A percentile compares a stretch with the other conserved stretches of the same genome.
phyloP scores from a whole-genome alignment of 1,140 invertebrate species.

The Magallana angulata region DNA sequence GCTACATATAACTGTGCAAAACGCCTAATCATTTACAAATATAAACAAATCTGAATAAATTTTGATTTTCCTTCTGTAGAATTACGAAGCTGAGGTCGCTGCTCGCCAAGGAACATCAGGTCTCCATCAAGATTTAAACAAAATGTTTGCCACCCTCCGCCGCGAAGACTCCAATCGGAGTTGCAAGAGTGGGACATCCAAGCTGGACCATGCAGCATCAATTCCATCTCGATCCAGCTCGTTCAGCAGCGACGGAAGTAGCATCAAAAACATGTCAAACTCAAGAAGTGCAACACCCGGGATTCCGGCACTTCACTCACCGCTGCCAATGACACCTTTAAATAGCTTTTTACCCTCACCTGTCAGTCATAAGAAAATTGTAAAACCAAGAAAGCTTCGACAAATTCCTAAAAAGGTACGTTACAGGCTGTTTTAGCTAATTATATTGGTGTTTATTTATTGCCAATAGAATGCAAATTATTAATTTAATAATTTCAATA shows the following conservation, averaged over 20 bases:
- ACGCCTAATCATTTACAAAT: too few relatives aligned
- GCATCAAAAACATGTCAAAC: neutral
- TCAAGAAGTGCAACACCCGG: neutral
- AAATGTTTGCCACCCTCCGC: conserved; percentile 57
- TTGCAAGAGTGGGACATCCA: neutral
- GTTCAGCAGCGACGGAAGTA: too few relatives aligned
- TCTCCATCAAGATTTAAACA: conserved; percentile 60
- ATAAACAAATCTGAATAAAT: neutral
- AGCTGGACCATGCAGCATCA: neutral
- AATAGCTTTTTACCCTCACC: neutral
- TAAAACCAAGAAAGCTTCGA: neutral
- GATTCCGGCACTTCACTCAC: neutral
- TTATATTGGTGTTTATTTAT: neutral
- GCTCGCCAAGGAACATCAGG: conserved; percentile 42
- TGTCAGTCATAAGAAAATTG: neutral
- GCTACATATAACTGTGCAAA: too few relatives aligned
- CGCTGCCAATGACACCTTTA: neutral
- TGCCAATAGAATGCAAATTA: neutral
- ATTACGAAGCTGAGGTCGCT: conserved; percentile 67
- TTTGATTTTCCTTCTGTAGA: conserved; percentile 56
- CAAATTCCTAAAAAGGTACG: neutral
- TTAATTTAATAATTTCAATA: neutral
- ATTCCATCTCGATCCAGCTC: too few relatives aligned
- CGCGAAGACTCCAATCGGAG: conserved; percentile 40
- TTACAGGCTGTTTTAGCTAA: neutral